A percentile compares a stretch with the other conserved stretches of the same genome.
Conservation (phyloP, 2,888 invertebrate species). For the Actias luna region DNA sequence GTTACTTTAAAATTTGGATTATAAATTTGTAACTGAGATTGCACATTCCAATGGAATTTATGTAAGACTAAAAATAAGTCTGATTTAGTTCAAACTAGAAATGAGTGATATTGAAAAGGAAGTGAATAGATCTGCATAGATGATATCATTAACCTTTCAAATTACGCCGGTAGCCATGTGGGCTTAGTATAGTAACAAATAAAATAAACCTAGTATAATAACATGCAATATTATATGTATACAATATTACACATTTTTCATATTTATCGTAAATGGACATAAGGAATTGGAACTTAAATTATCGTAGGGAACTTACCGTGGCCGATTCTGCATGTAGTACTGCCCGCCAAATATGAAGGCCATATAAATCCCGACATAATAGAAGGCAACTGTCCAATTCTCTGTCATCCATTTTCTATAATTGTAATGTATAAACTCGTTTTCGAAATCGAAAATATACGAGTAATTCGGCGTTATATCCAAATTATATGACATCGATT, state of each 20-base stretch:
- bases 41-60: background rate
- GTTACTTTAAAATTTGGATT: background rate
- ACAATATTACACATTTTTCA: background rate
- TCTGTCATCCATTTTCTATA: constrained; percentile 97
- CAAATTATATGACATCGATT: constrained; percentile 74
- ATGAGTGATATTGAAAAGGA: background rate
- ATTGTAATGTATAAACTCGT: constrained; percentile 94
- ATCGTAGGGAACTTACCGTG: constrained; percentile 78
- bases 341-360: constrained; percentile 96
- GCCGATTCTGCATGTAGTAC: constrained; percentile 95
- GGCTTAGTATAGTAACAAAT: background rate
- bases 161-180: background rate
- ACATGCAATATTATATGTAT: background rate
- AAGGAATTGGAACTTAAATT: constrained; percentile 1
- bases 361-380: constrained; percentile 94
- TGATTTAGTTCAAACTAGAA: background rate
- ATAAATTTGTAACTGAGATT: background rate
- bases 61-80: background rate
- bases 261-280: constrained; percentile 11
- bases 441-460: constrained; percentile 97
- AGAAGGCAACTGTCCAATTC: constrained; percentile 97
- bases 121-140: background rate
- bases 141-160: constrained; percentile 5
- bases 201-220: background rate
- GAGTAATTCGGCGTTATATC: constrained; percentile 92